These are phyloP conservation scores for Chironomus striatipennis DNA, from an alignment of 1,140 invertebrate species.

Conservation along the genomic window DNA sequence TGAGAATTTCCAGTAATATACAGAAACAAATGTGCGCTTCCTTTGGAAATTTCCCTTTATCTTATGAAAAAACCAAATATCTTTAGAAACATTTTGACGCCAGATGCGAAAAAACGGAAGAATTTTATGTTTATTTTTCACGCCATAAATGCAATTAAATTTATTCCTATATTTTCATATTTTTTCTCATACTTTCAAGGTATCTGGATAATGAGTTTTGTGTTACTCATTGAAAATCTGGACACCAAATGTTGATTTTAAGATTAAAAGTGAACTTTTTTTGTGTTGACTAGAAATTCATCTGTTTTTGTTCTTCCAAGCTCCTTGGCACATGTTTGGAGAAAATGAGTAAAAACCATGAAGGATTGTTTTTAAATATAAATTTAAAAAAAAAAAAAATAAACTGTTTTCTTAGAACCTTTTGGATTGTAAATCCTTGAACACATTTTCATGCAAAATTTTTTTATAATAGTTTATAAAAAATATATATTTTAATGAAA, in stretches of 20 bases:
- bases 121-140: neutral
- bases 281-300: too few relatives aligned
- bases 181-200: neutral
- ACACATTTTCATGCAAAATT: too few relatives aligned
- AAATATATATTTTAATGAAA: too few relatives aligned
- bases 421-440: too few relatives aligned
- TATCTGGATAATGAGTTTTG: neutral
- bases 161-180: neutral
- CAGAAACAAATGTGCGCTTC: neutral
- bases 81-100: conserved; percentile 9
- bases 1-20: neutral
- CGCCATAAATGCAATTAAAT: conserved; percentile 20
- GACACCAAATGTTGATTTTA: conserved; percentile 9
- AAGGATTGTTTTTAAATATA: too few relatives aligned
- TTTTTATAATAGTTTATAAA: too few relatives aligned
- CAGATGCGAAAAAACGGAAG: neutral
- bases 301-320: neutral
- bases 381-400: too few relatives aligned
- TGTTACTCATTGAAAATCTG: neutral
- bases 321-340: neutral
- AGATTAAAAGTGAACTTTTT: neutral
- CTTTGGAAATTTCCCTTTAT: neutral
- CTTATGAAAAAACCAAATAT: neutral
- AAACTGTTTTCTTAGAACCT: too few relatives aligned
- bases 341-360: neutral